Evolutionary conservation across 2,113 vertebrate genomes (phyloP).

Genomic region (Lucifuga dentata): DNA sequence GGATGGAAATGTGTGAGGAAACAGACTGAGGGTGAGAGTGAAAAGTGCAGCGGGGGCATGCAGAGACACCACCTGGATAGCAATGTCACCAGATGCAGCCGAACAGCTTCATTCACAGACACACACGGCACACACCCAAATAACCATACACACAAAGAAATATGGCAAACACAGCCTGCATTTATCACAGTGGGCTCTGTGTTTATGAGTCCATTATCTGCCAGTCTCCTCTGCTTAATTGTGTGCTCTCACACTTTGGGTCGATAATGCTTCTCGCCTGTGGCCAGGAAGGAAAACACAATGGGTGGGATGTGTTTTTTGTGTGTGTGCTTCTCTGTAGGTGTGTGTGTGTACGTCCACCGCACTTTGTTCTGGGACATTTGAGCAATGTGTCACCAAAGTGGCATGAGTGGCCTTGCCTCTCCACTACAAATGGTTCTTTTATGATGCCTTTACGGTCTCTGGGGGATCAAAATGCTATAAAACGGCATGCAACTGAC

Average conservation of each 20-base stretch:
- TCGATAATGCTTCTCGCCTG: conserved; percentile 67
- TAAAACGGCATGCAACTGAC: conserved; percentile 65
- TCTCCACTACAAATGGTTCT: conserved; percentile 66
- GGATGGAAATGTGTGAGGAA: conserved; percentile 36
- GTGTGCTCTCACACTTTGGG: conserved; percentile 72
- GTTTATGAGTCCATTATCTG: conserved; percentile 79
- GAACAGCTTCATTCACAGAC: conserved; percentile 15
- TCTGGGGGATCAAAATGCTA: conserved; percentile 55
- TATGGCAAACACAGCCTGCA: conserved; percentile 51
- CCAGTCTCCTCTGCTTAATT: conserved; percentile 74
- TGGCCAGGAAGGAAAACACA: conserved; percentile 43
- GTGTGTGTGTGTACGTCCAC: conserved; percentile 36
- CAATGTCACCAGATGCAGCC: conserved; percentile 18
- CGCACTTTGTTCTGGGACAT: conserved; percentile 62
- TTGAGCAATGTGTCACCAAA: conserved; percentile 60
- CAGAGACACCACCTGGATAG: conserved; percentile 37
- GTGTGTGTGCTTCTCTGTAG: conserved; percentile 7
- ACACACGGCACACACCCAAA: conserved; percentile 16
- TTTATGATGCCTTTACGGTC: conserved; percentile 63
- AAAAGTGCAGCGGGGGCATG: conserved; percentile 8
- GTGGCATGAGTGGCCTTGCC: conserved; percentile 71
- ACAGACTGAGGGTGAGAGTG: conserved; percentile 9
- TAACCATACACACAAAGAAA: conserved; percentile 48
- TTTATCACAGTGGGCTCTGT: conserved; percentile 66
- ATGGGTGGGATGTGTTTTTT: conserved; percentile 24